Percentiles rank a stretch among this genome's conserved stretches.
phyloP scores from a whole-genome alignment of 2,888 invertebrate genomes.

The Pristionchus fissidentatus region DNA sequence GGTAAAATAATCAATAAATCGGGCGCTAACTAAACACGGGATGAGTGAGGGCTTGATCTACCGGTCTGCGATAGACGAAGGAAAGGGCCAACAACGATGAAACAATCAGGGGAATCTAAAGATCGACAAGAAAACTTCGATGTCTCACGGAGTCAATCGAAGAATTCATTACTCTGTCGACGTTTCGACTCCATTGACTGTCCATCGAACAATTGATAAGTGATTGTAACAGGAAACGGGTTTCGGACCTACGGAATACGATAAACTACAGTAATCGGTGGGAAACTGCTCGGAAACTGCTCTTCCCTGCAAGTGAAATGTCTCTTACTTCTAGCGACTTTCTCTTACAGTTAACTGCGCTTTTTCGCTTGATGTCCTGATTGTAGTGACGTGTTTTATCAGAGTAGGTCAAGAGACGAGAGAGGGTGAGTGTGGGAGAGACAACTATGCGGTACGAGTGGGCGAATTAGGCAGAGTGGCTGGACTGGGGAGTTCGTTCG shows the following conservation, averaged over 20 bases:
- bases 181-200: not conserved
- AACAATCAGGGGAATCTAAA: not conserved
- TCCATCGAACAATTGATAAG: conserved; percentile 36
- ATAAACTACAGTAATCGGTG: too few relatives aligned
- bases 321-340: too few relatives aligned
- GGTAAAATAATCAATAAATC: too few relatives aligned
- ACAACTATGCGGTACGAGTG: conserved; percentile 42
- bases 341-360: too few relatives aligned
- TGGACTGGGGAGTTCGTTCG: conserved; percentile 4
- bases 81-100: conserved; percentile 32
- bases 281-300: too few relatives aligned
- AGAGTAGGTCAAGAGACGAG: too few relatives aligned
- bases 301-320: too few relatives aligned
- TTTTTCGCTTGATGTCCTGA: too few relatives aligned
- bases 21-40: conserved; percentile 36
- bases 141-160: not conserved
- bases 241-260: not conserved
- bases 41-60: conserved; percentile 27
- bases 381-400: too few relatives aligned
- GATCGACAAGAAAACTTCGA: not conserved
- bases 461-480: conserved; percentile 31
- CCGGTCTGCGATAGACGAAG: conserved; percentile 33
- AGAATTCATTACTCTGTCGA: too few relatives aligned
- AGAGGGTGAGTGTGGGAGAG: too few relatives aligned
- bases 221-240: conserved; percentile 32